A percentile compares a stretch with the other conserved stretches of the same genome.
phyloP scores from a whole-genome alignment of 2,113 vertebrate genomes.

The Atractosteus spatula region DNA sequence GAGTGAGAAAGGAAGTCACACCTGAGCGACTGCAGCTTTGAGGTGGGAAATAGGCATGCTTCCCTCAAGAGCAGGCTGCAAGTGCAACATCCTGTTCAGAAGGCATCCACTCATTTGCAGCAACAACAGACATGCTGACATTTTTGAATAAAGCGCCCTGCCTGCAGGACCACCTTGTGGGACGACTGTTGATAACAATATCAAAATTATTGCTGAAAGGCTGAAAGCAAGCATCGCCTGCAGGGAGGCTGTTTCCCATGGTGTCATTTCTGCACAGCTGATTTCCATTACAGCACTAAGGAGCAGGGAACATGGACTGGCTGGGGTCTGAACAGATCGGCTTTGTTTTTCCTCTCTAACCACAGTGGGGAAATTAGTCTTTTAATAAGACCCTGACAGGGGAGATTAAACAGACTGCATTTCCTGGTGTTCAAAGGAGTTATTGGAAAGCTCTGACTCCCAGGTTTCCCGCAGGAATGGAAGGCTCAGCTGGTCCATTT shows the following conservation, averaged over 20 bases:
- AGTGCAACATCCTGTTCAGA: too few relatives aligned
- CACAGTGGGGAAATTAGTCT: too few relatives aligned
- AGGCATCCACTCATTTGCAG: too few relatives aligned
- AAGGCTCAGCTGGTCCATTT: too few relatives aligned
- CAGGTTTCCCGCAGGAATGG: background rate
- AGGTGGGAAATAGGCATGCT: too few relatives aligned
- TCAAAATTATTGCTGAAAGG: background rate
- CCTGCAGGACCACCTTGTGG: too few relatives aligned
- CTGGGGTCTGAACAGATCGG: background rate
- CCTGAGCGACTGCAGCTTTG: too few relatives aligned
- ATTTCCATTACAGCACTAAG: background rate
- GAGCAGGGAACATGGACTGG: background rate
- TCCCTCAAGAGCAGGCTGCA: too few relatives aligned
- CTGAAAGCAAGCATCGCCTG: background rate
- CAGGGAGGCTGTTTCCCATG: background rate
- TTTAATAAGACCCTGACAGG: background rate
- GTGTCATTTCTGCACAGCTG: background rate
- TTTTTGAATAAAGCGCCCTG: too few relatives aligned
- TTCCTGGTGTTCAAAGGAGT: background rate
- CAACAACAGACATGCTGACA: too few relatives aligned
- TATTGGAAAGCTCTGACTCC: background rate
- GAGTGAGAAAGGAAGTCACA: too few relatives aligned
- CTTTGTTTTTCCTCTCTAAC: background rate
- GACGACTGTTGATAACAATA: too few relatives aligned
- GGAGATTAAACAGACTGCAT: background rate